Conservation (phyloP, 2,888 invertebrate genomes). For the Sylvicola cinctus region DNA sequence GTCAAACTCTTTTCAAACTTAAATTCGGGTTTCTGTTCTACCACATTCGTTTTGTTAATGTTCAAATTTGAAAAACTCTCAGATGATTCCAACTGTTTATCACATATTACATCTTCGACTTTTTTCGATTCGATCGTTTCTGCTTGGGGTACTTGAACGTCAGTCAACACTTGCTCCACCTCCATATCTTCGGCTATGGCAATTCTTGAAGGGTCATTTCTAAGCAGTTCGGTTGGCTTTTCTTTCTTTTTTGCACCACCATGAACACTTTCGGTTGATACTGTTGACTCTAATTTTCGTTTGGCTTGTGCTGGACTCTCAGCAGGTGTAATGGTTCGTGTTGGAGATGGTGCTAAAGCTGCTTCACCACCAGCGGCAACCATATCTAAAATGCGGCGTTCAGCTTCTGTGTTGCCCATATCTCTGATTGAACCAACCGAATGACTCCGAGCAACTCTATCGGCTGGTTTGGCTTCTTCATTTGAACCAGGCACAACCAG, state of each 20-base stretch:
- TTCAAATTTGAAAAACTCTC: conserved; percentile 7
- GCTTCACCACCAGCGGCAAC: conserved; percentile 32
- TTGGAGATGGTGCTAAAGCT: conserved; percentile 37
- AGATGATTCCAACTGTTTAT: conserved; percentile 10
- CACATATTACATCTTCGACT: neutral
- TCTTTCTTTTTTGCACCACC: conserved; percentile 41
- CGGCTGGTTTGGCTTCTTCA: conserved; percentile 25
- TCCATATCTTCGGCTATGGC: conserved; percentile 10
- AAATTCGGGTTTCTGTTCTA: neutral
- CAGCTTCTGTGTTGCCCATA: conserved; percentile 45
- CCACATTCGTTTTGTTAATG: neutral
- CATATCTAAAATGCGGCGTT: conserved; percentile 50
- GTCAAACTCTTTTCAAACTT: too few species aligned
- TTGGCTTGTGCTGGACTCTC: conserved; percentile 36
- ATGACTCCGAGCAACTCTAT: conserved; percentile 36
- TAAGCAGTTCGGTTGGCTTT: conserved; percentile 20
- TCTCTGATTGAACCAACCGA: conserved; percentile 58
- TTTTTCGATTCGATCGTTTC: too few species aligned
- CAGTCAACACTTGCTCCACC: conserved; percentile 8
- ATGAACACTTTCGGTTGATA: conserved; percentile 41
- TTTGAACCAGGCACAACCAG: conserved; percentile 40
- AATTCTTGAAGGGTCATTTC: conserved; percentile 8
- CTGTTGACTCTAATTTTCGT: conserved; percentile 54
- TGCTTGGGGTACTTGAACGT: too few species aligned
- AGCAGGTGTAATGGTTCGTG: conserved; percentile 31